Conservation (phyloP, 2,888 invertebrate genomes). For the Idaea biselata region DNA sequence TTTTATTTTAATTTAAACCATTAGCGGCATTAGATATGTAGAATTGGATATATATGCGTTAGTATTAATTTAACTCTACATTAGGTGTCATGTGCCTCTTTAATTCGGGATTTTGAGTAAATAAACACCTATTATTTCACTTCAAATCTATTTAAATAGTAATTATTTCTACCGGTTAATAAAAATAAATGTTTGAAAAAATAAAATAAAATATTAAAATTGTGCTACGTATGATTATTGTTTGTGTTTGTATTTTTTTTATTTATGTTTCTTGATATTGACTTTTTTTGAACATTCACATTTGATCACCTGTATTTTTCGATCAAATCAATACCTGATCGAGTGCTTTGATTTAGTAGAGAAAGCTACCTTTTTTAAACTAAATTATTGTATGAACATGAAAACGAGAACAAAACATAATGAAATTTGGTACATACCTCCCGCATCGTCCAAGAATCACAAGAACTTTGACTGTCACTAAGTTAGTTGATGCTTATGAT, state of each 20-base stretch:
- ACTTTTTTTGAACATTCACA: too few relatives aligned
- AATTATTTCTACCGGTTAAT: background rate
- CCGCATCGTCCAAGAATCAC: background rate
- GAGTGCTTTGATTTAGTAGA: background rate
- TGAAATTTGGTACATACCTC: background rate
- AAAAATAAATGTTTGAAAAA: background rate
- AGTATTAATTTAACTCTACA: background rate
- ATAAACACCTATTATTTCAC: background rate
- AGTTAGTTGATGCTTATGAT: background rate
- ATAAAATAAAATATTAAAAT: constrained; percentile 24
- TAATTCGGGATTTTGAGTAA: background rate
- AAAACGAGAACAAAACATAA: background rate
- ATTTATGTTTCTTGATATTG: too few relatives aligned
- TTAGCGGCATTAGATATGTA: background rate
- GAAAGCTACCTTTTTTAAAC: background rate
- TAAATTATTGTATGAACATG: background rate
- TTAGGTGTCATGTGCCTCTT: background rate
- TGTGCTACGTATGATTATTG: constrained; percentile 29
- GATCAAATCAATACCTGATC: too few relatives aligned
- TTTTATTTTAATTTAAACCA: constrained; percentile 43
- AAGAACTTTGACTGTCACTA: background rate
- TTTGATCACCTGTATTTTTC: too few relatives aligned
- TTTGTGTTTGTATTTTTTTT: constrained; percentile 3
- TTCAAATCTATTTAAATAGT: background rate
- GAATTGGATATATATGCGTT: background rate